Percentiles rank a stretch among this genome's conserved stretches.
These are phyloP conservation scores for Cheilosia vulpina DNA, from an alignment of 2,888 invertebrate genomes.

Conservation along the genomic window DNA sequence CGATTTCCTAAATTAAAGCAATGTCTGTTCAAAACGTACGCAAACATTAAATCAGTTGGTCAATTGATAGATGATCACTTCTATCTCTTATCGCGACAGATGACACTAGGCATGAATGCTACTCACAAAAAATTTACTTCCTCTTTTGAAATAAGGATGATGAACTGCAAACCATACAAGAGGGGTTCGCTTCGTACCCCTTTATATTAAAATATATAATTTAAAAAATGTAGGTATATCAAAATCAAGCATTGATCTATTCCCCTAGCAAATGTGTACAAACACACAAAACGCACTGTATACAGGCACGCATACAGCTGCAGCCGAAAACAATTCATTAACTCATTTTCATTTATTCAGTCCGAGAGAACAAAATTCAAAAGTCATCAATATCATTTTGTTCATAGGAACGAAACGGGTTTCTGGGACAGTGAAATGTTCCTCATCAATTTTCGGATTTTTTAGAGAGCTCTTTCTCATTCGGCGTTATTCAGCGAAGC, in stretches of 20 bases:
- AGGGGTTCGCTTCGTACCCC: background rate
- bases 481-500: conserved; percentile 82
- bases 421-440: conserved; percentile 27
- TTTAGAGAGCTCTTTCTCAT: conserved; percentile 80
- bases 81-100: conserved; percentile 38
- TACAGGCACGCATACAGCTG: background rate
- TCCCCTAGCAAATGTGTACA: conserved; percentile 27
- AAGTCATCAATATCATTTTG: conserved; percentile 30
- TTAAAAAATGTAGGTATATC: conserved; percentile 6
- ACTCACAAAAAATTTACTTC: conserved; percentile 35
- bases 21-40: background rate
- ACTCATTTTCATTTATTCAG: conserved; percentile 15
- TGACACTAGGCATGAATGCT: too few species aligned
- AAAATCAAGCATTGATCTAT: conserved; percentile 22
- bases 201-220: background rate
- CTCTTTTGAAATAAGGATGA: conserved; percentile 24
- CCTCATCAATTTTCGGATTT: conserved; percentile 71
- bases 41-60: conserved; percentile 1
- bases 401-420: conserved; percentile 59
- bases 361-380: conserved; percentile 27
- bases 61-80: conserved; percentile 1
- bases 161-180: background rate
- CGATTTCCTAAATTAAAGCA: too few species aligned
- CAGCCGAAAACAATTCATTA: background rate
- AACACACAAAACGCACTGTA: conserved; percentile 1